Conservation (phyloP, 37 sponge, comb jelly and placozoan species). For the Theonella swinhoei region DNA sequence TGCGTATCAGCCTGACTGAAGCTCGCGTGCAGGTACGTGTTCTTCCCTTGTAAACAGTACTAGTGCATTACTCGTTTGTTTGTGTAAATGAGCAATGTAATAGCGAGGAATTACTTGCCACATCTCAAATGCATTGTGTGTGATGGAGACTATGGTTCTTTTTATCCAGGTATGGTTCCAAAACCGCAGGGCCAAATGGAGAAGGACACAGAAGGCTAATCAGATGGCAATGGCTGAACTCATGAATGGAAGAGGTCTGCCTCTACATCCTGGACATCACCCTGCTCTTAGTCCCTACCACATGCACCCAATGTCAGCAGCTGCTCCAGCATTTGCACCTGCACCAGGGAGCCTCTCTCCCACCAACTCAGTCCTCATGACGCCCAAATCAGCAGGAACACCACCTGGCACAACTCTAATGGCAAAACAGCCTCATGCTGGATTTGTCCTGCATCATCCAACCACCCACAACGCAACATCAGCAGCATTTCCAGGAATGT, state of each 20-base stretch:
- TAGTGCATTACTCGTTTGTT: not conserved
- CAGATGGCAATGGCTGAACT: conserved; percentile 80
- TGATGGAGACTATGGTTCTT: too few species aligned
- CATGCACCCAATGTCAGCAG: conserved; percentile 45
- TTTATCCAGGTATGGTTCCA: conserved; percentile 94
- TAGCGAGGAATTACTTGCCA: too few species aligned
- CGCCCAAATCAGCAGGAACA: conserved; percentile 80
- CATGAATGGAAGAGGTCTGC: conserved; percentile 65
- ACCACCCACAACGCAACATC: conserved; percentile 17
- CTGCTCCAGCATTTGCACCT: conserved; percentile 36
- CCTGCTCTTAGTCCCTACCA: conserved; percentile 42
- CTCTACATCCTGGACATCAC: conserved; percentile 54
- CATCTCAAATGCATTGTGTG: too few species aligned
- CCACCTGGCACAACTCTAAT: conserved; percentile 37
- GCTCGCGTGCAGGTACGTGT: conserved; percentile 91
- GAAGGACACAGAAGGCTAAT: conserved; percentile 84
- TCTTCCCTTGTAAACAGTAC: not conserved
- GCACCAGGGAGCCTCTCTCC: conserved; percentile 44
- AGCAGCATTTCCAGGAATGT: conserved; percentile 11
- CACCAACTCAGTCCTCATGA: conserved; percentile 81
- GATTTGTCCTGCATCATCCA: conserved; percentile 68
- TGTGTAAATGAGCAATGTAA: too few species aligned
- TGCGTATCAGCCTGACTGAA: conserved; percentile 87
- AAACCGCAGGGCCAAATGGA: conserved; percentile 85
- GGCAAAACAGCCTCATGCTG: conserved; percentile 21